Evolutionary conservation across 37 sponge, comb jelly and placozoan species (phyloP).

Genomic region (Diacarnus erythraeanus): DNA sequence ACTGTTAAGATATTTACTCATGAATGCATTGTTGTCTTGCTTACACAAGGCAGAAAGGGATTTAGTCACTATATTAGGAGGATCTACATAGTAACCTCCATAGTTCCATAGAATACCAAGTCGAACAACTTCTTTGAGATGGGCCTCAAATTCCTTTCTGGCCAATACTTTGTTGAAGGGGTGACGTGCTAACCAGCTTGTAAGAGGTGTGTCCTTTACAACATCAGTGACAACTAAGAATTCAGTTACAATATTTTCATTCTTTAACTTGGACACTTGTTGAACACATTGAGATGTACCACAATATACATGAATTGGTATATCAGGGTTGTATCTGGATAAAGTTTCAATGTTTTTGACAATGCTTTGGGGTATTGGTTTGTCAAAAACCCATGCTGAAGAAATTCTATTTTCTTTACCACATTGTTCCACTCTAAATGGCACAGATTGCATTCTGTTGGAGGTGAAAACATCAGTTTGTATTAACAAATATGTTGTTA

Average conservation of each 20-base stretch:
- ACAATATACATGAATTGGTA: constrained; percentile 6
- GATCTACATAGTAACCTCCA: constrained; percentile 2
- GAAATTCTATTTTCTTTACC: background rate
- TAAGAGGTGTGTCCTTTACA: background rate
- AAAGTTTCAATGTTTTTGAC: background rate
- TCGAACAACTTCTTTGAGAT: background rate
- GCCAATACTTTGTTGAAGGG: background rate
- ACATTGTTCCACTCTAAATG: background rate
- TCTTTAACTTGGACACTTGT: background rate
- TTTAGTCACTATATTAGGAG: background rate
- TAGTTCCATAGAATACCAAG: background rate
- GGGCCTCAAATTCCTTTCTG: background rate
- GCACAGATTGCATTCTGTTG: background rate
- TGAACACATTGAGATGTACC: constrained; percentile 1
- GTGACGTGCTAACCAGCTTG: background rate
- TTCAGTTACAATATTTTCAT: background rate
- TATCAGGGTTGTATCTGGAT: background rate
- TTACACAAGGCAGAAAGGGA: too few relatives aligned
- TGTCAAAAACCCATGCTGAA: background rate
- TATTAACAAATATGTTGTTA: too few relatives aligned
- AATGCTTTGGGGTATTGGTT: background rate
- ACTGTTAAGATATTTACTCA: background rate
- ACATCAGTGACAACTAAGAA: background rate
- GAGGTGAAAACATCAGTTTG: background rate
- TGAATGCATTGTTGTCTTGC: background rate